Evolutionary conservation across 2,888 invertebrate genomes (phyloP).

Genomic region (Timema podura): DNA sequence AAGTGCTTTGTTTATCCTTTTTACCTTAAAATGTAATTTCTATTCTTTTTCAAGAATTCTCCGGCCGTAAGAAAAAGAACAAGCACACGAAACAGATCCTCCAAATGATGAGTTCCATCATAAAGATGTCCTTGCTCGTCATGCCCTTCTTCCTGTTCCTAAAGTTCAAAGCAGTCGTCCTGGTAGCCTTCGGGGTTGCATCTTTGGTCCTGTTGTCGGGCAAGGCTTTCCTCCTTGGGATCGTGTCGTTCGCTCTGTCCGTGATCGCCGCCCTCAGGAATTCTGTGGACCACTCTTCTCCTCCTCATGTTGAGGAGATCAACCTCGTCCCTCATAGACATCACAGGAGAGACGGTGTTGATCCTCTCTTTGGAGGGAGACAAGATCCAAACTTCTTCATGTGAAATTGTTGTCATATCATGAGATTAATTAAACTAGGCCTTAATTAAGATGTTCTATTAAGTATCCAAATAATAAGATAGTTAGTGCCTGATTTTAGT

Average conservation of each 20-base stretch:
- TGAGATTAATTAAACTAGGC: too few species aligned
- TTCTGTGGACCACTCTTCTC: neutral
- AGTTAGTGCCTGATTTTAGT: too few species aligned
- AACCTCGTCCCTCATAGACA: too few species aligned
- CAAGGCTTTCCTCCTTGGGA: conserved; percentile 28
- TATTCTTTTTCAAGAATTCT: neutral
- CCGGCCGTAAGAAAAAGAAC: neutral
- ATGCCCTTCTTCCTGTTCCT: conserved; percentile 20
- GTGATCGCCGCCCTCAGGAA: conserved; percentile 25
- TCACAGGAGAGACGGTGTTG: neutral
- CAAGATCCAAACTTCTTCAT: conserved; percentile 1
- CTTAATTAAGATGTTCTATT: too few species aligned
- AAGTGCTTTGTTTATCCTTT: too few species aligned
- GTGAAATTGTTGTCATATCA: neutral
- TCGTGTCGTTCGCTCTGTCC: conserved; percentile 28
- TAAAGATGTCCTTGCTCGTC: conserved; percentile 12
- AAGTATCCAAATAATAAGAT: too few species aligned
- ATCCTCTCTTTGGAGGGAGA: neutral
- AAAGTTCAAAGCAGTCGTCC: conserved; percentile 22
- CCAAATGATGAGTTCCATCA: conserved; percentile 16
- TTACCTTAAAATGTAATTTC: too few species aligned
- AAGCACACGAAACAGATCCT: conserved; percentile 15
- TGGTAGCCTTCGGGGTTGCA: conserved; percentile 19
- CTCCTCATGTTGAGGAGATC: neutral
- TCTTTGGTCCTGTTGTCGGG: conserved; percentile 23